A percentile compares a stretch with the other conserved stretches of the same genome.
These are phyloP conservation scores for Nemurella pictetii DNA, from an alignment of 2,888 invertebrate species.

Conservation along the genomic window DNA sequence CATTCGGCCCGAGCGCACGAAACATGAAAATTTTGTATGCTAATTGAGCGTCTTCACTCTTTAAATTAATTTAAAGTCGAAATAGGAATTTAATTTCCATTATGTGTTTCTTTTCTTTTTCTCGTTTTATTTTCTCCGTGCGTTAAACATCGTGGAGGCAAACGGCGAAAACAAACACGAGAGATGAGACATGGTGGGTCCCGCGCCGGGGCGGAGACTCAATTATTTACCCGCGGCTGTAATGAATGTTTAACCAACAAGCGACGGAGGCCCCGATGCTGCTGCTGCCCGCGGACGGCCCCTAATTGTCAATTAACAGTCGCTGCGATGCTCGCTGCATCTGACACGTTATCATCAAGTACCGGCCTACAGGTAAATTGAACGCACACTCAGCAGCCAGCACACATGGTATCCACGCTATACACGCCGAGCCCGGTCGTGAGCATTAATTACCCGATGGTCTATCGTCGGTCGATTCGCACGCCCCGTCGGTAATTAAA, in stretches of 20 bases:
- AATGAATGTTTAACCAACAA: background rate
- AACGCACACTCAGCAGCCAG: too few species aligned
- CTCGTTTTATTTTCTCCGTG: too few species aligned
- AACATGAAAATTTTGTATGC: slow-evolving; percentile 1
- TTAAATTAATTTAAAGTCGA: slow-evolving; percentile 9
- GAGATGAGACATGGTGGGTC: background rate
- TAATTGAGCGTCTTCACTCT: slow-evolving; percentile 1
- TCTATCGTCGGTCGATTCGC: background rate
- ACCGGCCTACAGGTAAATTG: background rate
- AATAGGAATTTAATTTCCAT: slow-evolving; percentile 6
- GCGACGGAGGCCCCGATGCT: too few species aligned
- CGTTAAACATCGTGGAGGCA: background rate
- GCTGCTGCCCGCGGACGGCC: background rate
- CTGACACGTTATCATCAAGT: background rate
- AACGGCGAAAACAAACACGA: background rate
- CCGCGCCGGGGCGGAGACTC: background rate
- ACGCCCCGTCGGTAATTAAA: background rate
- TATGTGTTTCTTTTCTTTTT: background rate
- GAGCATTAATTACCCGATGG: background rate
- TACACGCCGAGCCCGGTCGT: too few species aligned
- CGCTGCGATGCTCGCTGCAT: too few species aligned
- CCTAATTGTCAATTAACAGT: too few species aligned
- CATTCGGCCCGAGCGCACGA: background rate
- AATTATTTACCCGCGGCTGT: background rate
- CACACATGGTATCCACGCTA: background rate